phyloP scores from a whole-genome alignment of 2,113 vertebrate genomes.

The Semnornis frantzii region DNA sequence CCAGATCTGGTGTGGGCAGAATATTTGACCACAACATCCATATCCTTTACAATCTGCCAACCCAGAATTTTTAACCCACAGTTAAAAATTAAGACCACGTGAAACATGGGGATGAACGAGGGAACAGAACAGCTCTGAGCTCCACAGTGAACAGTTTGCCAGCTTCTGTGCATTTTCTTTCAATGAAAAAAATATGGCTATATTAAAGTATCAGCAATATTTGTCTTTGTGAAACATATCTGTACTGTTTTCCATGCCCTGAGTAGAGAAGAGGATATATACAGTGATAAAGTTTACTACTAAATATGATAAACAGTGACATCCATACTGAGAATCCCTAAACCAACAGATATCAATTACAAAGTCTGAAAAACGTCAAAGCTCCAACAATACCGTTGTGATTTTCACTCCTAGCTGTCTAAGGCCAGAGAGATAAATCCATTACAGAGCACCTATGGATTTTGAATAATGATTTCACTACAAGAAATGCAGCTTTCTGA shows the following conservation, averaged over 20 bases:
- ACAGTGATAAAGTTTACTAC: not conserved
- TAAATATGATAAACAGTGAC: not conserved
- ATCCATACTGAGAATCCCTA: not conserved
- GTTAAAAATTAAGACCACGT: not conserved
- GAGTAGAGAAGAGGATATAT: not conserved
- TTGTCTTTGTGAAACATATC: not conserved
- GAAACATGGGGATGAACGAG: not conserved
- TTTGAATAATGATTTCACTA: not conserved
- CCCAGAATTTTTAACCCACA: not conserved
- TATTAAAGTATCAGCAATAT: not conserved
- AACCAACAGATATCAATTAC: not conserved
- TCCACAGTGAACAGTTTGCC: not conserved
- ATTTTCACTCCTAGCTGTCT: not conserved
- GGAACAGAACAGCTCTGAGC: not conserved
- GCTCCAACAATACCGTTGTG: fast-evolving
- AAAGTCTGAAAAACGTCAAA: not conserved
- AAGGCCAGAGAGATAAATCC: not conserved
- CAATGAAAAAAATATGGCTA: not conserved
- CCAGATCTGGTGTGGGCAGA: not conserved
- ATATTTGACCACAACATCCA: not conserved
- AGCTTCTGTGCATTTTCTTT: not conserved
- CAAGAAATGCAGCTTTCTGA: not conserved
- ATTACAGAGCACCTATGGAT: not conserved
- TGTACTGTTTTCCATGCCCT: not conserved
- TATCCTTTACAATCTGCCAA: not conserved